These are phyloP conservation scores for Pycnonotus jocosus DNA, from an alignment of 2,113 vertebrate genomes.

Conservation along the genomic window DNA sequence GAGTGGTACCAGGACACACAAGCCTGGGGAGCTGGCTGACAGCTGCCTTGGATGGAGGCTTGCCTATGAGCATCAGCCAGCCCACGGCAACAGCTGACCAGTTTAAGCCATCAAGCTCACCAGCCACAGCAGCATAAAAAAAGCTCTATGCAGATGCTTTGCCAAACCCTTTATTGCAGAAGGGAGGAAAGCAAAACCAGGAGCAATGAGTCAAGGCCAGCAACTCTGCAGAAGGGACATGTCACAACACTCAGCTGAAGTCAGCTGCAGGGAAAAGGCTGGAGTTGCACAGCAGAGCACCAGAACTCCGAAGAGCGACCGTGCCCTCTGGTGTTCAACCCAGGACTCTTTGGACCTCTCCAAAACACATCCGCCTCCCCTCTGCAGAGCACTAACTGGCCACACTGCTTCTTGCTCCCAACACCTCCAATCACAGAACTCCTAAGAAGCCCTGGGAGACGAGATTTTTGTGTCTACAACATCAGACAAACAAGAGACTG, in stretches of 20 bases:
- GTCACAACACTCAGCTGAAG: neutral
- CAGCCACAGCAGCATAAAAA: neutral
- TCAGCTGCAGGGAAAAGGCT: neutral
- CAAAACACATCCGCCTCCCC: neutral
- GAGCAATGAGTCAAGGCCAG: neutral
- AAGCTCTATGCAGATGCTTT: neutral
- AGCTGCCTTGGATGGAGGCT: neutral
- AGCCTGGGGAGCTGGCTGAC: neutral
- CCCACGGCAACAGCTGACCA: neutral
- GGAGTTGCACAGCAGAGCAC: neutral
- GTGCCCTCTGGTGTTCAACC: constrained; percentile 47
- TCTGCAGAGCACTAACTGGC: neutral
- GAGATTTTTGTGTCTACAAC: neutral
- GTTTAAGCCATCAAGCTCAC: neutral
- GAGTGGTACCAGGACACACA: neutral
- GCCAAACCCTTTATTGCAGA: neutral
- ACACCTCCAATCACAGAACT: neutral
- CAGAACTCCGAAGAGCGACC: neutral
- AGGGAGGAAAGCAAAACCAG: neutral
- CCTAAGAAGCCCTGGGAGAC: neutral
- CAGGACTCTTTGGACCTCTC: neutral
- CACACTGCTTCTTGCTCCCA: neutral
- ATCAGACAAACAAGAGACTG: neutral
- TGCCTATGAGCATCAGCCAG: neutral
- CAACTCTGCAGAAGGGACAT: neutral